A percentile compares a stretch with the other conserved stretches of the same genome.
These are phyloP conservation scores for Solenodon paradoxus DNA, from an alignment of 2,113 vertebrate species.

Conservation along the genomic window DNA sequence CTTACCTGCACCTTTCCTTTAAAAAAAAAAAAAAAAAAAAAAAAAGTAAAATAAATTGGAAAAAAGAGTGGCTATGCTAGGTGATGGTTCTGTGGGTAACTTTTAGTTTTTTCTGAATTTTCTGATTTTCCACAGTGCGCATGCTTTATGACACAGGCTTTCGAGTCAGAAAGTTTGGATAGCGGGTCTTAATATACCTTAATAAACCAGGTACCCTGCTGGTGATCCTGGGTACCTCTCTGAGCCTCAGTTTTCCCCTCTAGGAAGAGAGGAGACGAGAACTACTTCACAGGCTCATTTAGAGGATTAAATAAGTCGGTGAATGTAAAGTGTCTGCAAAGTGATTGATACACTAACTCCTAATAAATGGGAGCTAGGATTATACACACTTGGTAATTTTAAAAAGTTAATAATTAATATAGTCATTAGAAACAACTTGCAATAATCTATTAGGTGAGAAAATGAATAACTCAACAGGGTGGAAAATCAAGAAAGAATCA, in stretches of 20 bases:
- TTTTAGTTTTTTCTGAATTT: neutral
- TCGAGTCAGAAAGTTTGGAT: neutral
- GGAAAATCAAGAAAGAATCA: neutral
- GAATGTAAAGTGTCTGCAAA: neutral
- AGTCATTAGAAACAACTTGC: constrained; percentile 2
- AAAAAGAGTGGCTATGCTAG: neutral
- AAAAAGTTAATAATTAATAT: neutral
- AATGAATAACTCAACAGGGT: neutral
- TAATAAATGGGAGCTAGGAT: neutral
- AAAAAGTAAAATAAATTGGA: no score
- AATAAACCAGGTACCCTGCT: neutral
- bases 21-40: no score
- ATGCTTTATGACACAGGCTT: neutral
- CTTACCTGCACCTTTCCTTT: no score
- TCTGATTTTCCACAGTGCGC: neutral
- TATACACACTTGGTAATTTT: neutral
- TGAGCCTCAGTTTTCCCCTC: neutral
- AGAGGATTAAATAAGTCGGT: neutral
- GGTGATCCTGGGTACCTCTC: neutral
- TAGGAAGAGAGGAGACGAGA: neutral
- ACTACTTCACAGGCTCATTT: neutral
- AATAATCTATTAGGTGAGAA: neutral
- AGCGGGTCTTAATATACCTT: neutral
- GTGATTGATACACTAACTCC: neutral
- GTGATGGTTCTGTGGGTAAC: neutral